Base-by-base conservation (phyloP, 2,888 invertebrate genomes). In the Microctonus hyperodae region DNA sequence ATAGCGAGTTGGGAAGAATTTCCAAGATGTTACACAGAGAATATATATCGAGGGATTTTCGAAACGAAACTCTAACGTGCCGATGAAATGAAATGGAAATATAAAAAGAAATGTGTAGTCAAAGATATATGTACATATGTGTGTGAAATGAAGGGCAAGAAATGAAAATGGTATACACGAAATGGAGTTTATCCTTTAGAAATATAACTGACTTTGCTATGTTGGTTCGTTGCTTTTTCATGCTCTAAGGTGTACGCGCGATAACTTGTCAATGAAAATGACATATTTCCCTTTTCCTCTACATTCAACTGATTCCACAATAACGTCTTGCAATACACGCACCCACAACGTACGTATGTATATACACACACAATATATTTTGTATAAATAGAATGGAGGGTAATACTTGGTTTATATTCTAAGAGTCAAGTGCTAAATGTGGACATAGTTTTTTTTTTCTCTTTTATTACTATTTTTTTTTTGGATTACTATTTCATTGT, bases 211-310 rank as follows among this genome's bases (percentile, higher is more conserved):
- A 60, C 67, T 65, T 51, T 48, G 48, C 58, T 55, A 37, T 61
- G 50, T 53, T 37, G 51, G 73, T 74, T 74, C 70, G 72, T 73
- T 65, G 65, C 73, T n/a, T n/a, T 48, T 75, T 72, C 70, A 67
- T 72, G 33, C 10, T 33, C 9, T 37, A 37, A 37, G n/a, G 16
- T 70, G 68, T 58, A 64, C 68, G 69, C 68, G 71, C 66, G 73
- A 74, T 74, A 73, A 74, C 74, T 74, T 71, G 74, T 75, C 75
- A 73, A 68, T 69, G 70, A 71, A 73, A 74, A 75, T 61, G 69
- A 70, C 68, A 63, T n/a, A n/a, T 68, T 60, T 67, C 64, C 68
- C 50, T 55, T 57, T n/a, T 28, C 20, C 1, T 44, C 16, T 44
- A 44, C 16, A 44, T 44, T 6, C 3, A 16, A 16, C 44, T 16